phyloP scores from a whole-genome alignment of 2,888 invertebrate species.

The Xestia rhomboidea region DNA sequence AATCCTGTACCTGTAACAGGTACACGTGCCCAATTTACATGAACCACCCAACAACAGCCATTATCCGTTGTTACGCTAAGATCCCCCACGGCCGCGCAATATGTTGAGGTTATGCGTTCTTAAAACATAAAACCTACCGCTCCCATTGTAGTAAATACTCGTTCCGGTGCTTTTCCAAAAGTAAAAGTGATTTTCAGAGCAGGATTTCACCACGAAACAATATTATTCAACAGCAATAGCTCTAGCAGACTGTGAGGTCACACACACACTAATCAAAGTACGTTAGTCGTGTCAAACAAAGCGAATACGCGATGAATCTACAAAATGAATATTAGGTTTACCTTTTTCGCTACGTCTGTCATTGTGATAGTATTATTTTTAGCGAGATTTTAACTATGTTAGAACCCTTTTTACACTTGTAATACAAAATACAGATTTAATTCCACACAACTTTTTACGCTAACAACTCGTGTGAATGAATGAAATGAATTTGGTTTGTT shows the following conservation, averaged over 20 bases:
- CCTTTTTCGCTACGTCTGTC: conserved; percentile 88
- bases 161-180: conserved; percentile 32
- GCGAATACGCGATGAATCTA: conserved; percentile 59
- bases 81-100: conserved; percentile 70
- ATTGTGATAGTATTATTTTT: conserved; percentile 75
- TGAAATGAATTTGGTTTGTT: conserved; percentile 65
- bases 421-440: conserved; percentile 63
- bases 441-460: conserved; percentile 67
- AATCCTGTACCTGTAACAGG: conserved; percentile 94
- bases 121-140: conserved; percentile 70
- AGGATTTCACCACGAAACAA: conserved; percentile 35
- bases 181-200: conserved; percentile 16
- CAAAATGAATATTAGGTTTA: conserved; percentile 71
- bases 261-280: conserved; percentile 77
- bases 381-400: conserved; percentile 61
- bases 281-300: conserved; percentile 80
- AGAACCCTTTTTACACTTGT: conserved; percentile 60
- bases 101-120: conserved; percentile 80
- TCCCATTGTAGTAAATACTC: conserved; percentile 64
- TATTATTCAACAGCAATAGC: conserved; percentile 57
- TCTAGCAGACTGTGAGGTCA: conserved; percentile 74
- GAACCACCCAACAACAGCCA: conserved; percentile 67
- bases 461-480: conserved; percentile 79
- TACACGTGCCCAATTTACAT: conserved; percentile 64
- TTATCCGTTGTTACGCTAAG: conserved; percentile 59